A percentile compares a stretch with the other conserved stretches of the same genome.
Conservation (phyloP, 2,113 vertebrate species). For the Neodon shergylaensis region DNA sequence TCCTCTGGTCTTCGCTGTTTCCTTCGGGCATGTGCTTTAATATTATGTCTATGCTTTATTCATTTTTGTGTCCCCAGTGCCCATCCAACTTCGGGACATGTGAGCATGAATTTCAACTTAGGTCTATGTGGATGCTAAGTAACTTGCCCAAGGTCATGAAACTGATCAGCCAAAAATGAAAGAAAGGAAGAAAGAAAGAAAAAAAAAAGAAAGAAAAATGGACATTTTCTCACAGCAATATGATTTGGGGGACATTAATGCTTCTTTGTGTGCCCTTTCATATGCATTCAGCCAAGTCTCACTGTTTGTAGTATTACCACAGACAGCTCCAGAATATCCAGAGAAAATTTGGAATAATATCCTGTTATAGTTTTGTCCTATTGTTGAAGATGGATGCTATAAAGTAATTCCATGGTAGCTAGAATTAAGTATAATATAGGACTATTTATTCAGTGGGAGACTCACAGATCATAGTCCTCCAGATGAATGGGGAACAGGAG, state of each 20-base stretch:
- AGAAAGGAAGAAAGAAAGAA: not conserved
- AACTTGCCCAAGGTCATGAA: not conserved
- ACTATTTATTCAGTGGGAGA: too few relatives aligned
- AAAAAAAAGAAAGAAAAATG: rapidly evolving
- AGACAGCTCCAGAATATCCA: not conserved
- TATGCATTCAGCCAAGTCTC: rapidly evolving
- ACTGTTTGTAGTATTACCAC: rapidly evolving
- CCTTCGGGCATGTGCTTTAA: not conserved
- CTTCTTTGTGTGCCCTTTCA: not conserved
- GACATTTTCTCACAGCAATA: not conserved
- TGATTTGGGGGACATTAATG: not conserved
- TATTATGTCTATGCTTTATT: conserved; percentile 5
- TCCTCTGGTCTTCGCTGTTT: not conserved
- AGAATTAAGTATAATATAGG: too few relatives aligned
- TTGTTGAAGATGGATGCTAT: not conserved
- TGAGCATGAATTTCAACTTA: not conserved
- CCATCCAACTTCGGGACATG: not conserved
- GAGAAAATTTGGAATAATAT: not conserved
- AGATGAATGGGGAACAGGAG: too few relatives aligned
- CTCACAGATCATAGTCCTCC: too few relatives aligned
- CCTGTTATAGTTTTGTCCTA: not conserved
- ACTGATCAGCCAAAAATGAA: not conserved
- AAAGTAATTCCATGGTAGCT: too few relatives aligned
- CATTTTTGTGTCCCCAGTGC: not conserved
- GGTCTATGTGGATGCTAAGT: not conserved